phyloP scores from a whole-genome alignment of 2,888 invertebrate genomes.

The Aplocera efformata region DNA sequence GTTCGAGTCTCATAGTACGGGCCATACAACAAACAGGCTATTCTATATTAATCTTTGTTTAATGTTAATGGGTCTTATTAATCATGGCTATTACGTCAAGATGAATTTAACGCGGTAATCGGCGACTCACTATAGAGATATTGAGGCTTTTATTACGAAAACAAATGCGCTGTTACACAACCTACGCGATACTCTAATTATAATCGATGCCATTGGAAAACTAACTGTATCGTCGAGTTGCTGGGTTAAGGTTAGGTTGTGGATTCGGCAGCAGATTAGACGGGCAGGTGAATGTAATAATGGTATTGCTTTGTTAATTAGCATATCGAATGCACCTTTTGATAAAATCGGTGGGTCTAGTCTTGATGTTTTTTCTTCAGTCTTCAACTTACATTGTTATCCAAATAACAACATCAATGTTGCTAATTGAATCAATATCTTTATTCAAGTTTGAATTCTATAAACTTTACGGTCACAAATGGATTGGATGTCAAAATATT shows the following conservation, averaged over 20 bases:
- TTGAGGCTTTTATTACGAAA: constrained; percentile 64
- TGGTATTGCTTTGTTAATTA: constrained; percentile 59
- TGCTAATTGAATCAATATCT: no score
- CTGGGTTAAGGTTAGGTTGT: constrained; percentile 28
- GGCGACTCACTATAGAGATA: constrained; percentile 61
- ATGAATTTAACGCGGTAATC: constrained; percentile 69
- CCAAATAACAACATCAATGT: background rate
- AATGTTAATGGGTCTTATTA: constrained; percentile 72
- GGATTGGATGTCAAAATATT: no score
- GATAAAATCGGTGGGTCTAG: constrained; percentile 37
- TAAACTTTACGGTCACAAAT: no score
- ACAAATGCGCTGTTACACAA: constrained; percentile 65
- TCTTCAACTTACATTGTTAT: background rate
- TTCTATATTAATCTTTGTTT: constrained; percentile 74
- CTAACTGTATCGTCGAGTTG: constrained; percentile 25
- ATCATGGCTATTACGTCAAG: constrained; percentile 69
- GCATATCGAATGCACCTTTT: constrained; percentile 47
- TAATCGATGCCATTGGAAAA: constrained; percentile 25
- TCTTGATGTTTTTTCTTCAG: constrained; percentile 30
- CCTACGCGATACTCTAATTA: constrained; percentile 39
- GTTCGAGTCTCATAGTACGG: constrained; percentile 21
- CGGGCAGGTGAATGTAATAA: constrained; percentile 62
- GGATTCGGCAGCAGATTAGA: constrained; percentile 33
- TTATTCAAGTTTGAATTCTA: no score
- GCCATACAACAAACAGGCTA: constrained; percentile 32